Evolutionary conservation across 2,113 vertebrate genomes (phyloP), one percentile per base, ranked within the genome.

Genomic region (Puntigrus tetrazona): DNA sequence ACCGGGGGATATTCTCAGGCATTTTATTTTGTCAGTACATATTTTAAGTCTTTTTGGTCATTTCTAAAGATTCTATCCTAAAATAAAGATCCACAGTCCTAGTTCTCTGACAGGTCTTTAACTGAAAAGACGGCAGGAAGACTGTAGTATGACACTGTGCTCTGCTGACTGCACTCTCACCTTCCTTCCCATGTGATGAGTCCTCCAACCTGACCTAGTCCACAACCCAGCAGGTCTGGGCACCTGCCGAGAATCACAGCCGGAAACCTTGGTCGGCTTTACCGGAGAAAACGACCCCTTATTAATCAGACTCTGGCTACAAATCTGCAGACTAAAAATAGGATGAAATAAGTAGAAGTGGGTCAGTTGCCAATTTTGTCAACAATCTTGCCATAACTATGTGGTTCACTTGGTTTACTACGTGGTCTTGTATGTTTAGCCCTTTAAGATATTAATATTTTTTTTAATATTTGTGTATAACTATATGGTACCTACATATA

Each of bases 131-230:
- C 9, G 4, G 38, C 8, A 4, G 31, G 76, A 25, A 8, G 13
- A 45, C 74, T 45, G 31, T 20, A 16, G 14, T 20, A 47, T 55
- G 31, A 29, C 38, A 43, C 69, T 57, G 34, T 78, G 14, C 63
- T 50, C 14, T 34, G 7, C 43, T 50, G 38, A 11, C 27, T 63
- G 43, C 61, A 59, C 34, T 45, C 36, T 18, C 57, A 34, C n/a
- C 34, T 45, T 61, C 5, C 38, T 43, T 73, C 31, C 82, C 70
- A 63, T 47, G 72, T 43, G 8, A 29, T 55, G 36, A 55, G 77
- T 79, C 63, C 50, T 76, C 18, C 83, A 45, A 25, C 16, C 7
- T 81, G 70, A 77, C 36, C 82, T 45, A 70, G 70, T n/a, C 45
- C 38, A 69, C 65, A 69, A 41, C 43, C 41, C 59, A 57, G 82